Conservation (phyloP, 2,797 vertebrate genomes). For the Toxotes lorentzi region DNA sequence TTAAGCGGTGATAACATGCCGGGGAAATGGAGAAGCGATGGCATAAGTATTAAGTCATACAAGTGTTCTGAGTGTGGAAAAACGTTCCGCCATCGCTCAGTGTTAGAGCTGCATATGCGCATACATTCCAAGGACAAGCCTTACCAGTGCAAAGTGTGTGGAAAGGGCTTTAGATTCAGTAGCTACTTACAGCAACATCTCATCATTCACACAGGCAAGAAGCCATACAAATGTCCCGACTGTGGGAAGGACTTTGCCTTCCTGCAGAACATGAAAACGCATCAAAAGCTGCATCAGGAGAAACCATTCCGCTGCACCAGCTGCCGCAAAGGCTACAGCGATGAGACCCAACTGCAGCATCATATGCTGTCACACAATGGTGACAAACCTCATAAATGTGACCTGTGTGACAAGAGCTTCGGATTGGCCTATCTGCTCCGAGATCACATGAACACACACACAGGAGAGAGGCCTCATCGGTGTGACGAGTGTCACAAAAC, state of each 20-base stretch:
- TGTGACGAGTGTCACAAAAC: constrained; percentile 87
- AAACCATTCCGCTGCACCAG: constrained; percentile 87
- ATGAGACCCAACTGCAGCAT: constrained; percentile 83
- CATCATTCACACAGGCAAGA: constrained; percentile 87
- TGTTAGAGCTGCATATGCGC: constrained; percentile 88
- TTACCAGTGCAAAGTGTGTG: constrained; percentile 86
- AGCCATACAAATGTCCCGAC: constrained; percentile 87
- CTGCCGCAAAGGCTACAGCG: constrained; percentile 88
- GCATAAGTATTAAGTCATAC: constrained; percentile 72
- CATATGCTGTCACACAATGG: constrained; percentile 87
- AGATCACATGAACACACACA: constrained; percentile 89
- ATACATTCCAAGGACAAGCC: constrained; percentile 87
- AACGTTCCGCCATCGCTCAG: constrained; percentile 86
- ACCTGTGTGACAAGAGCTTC: constrained; percentile 87
- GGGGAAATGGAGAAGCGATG: constrained; percentile 67
- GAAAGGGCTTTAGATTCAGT: constrained; percentile 86
- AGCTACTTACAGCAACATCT: constrained; percentile 88
- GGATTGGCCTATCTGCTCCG: constrained; percentile 86
- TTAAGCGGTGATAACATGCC: constrained; percentile 61
- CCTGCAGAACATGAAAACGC: constrained; percentile 88
- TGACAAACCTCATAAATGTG: constrained; percentile 87
- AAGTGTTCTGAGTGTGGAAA: constrained; percentile 86
- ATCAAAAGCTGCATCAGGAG: constrained; percentile 86
- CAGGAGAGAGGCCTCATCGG: constrained; percentile 86
- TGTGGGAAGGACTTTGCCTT: constrained; percentile 89